Conservation (phyloP, 2,888 invertebrate species). For the Sarcophaga subvicina region DNA sequence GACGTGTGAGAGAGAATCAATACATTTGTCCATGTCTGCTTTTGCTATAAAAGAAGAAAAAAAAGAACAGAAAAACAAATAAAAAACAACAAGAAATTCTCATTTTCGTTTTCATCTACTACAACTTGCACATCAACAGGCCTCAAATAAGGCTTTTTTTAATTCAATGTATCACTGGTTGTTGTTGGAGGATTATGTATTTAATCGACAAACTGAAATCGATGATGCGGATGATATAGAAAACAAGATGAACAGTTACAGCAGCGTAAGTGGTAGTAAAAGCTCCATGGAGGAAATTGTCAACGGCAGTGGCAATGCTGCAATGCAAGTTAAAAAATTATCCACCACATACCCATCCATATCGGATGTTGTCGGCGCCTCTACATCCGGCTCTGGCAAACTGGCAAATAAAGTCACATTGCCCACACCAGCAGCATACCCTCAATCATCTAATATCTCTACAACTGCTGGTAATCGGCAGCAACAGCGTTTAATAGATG, state of each 20-base stretch:
- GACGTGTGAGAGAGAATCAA: constrained; percentile 60
- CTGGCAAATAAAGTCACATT: constrained; percentile 24
- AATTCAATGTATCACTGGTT: constrained; percentile 82
- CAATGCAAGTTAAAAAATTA: constrained; percentile 62
- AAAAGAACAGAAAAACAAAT: not conserved
- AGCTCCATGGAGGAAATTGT: constrained; percentile 56
- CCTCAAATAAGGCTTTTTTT: constrained; percentile 80
- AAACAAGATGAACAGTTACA: constrained; percentile 63
- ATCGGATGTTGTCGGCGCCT: constrained; percentile 63
- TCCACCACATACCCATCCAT: constrained; percentile 38
- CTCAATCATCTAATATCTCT: not conserved
- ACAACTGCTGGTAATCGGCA: constrained; percentile 10
- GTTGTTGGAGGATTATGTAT: constrained; percentile 81
- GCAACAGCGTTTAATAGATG: constrained; percentile 32
- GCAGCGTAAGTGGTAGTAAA: constrained; percentile 41
- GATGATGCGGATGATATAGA: constrained; percentile 69
- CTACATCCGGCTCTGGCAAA: constrained; percentile 50
- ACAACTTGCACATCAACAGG: constrained; percentile 73
- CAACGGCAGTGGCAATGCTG: constrained; percentile 51
- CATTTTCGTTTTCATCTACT: constrained; percentile 42
- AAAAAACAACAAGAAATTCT: not conserved
- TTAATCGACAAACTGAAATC: constrained; percentile 74
- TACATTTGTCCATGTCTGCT: constrained; percentile 68
- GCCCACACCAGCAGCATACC: not conserved
- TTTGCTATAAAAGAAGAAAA: constrained; percentile 36